A percentile compares a stretch with the other conserved stretches of the same genome.
Evolutionary conservation across 2,888 invertebrate species (phyloP).

Genomic region (Drosophila atripex): DNA sequence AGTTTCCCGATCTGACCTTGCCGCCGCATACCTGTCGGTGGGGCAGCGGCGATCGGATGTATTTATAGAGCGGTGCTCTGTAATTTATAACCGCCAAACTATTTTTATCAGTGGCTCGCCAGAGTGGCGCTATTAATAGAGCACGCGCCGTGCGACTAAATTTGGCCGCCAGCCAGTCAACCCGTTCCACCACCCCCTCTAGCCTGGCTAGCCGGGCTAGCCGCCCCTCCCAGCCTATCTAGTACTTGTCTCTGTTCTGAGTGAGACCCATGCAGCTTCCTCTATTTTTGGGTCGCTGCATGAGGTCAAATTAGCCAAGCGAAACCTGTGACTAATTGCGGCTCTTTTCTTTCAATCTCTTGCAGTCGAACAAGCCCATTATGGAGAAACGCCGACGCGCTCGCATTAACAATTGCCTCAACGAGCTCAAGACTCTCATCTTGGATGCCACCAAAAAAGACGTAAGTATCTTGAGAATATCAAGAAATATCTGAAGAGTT

Average conservation of each 20-base stretch:
- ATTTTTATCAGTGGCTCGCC: slow-evolving; percentile 61
- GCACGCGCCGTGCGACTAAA: slow-evolving; percentile 76
- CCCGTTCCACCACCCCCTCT: slow-evolving; percentile 21
- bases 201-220: neutral
- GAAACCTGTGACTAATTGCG: slow-evolving; percentile 59
- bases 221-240: neutral
- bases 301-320: slow-evolving; percentile 64
- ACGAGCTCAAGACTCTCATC: slow-evolving; percentile 93
- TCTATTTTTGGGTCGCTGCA: slow-evolving; percentile 72
- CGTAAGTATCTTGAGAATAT: slow-evolving; percentile 86
- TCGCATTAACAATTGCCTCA: slow-evolving; percentile 94
- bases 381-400: slow-evolving; percentile 96
- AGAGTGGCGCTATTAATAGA: slow-evolving; percentile 74
- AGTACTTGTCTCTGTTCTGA: slow-evolving; percentile 27
- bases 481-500: neutral
- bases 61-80: slow-evolving; percentile 62
- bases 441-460: slow-evolving; percentile 94
- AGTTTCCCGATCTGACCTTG: slow-evolving; percentile 75
- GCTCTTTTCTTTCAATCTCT: slow-evolving; percentile 35
- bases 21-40: slow-evolving; percentile 26
- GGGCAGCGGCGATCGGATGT: slow-evolving; percentile 51
- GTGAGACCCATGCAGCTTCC: slow-evolving; percentile 69
- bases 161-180: slow-evolving; percentile 79
- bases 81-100: slow-evolving; percentile 78
- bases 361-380: slow-evolving; percentile 95